phyloP scores from a whole-genome alignment of 2,888 invertebrate species.

The Oscheius sp. region DNA sequence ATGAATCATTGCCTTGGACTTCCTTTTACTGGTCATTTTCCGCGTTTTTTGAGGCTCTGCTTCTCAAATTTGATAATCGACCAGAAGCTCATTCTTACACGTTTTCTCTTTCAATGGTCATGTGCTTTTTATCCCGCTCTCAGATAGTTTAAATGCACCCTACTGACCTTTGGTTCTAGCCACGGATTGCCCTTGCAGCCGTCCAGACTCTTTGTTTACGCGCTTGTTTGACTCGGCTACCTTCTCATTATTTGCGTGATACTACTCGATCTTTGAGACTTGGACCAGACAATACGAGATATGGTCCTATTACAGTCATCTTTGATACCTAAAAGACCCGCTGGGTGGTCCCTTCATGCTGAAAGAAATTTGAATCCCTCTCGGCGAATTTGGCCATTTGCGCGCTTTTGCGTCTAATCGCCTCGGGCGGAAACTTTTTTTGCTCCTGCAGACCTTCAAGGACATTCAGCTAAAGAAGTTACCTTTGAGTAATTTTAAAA shows the following conservation, averaged over 20 bases:
- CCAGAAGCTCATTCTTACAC: background rate
- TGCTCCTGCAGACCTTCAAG: slow-evolving; percentile 3
- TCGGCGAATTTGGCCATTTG: slow-evolving; percentile 7
- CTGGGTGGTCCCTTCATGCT: background rate
- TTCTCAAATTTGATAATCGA: slow-evolving; percentile 14
- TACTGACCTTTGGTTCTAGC: no score
- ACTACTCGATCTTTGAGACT: slow-evolving; percentile 26
- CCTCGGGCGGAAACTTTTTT: slow-evolving; percentile 10
- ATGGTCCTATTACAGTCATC: background rate
- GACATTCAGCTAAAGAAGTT: background rate
- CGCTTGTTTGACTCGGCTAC: slow-evolving; percentile 22
- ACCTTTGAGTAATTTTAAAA: no score
- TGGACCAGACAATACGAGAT: slow-evolving; percentile 1
- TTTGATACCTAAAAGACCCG: background rate
- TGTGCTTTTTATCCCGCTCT: background rate
- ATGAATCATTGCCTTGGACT: no score
- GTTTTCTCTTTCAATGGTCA: background rate
- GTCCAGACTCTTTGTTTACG: background rate
- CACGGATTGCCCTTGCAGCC: background rate
- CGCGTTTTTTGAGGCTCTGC: background rate
- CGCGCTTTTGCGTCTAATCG: slow-evolving; percentile 19
- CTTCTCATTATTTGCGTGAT: slow-evolving; percentile 28
- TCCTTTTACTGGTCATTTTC: no score
- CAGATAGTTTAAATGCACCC: no score
- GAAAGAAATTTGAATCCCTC: background rate